These are phyloP conservation scores for Auanema freiburgensis DNA, from an alignment of 2,888 invertebrate genomes.

Conservation along the genomic window DNA sequence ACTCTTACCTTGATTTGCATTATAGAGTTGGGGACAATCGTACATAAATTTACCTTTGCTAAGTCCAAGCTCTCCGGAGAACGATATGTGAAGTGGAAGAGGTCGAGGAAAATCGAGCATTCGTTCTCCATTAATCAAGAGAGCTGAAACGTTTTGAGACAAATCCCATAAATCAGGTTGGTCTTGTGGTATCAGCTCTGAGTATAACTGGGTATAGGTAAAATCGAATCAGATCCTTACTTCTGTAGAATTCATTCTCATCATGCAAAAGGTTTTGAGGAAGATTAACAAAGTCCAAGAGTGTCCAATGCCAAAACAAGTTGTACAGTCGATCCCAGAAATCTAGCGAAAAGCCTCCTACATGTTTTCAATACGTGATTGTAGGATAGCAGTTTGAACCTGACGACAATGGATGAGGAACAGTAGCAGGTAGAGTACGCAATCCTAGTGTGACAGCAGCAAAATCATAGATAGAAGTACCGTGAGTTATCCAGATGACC, in stretches of 20 bases:
- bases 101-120: constrained; percentile 63
- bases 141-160: constrained; percentile 43
- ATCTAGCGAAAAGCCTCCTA: constrained; percentile 42
- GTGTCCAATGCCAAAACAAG: constrained; percentile 56
- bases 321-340: constrained; percentile 52
- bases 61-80: constrained; percentile 55
- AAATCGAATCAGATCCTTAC: constrained; percentile 11
- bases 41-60: constrained; percentile 14
- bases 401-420: constrained; percentile 62
- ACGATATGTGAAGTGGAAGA: constrained; percentile 53
- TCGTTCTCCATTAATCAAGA: constrained; percentile 60
- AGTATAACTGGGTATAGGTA: background rate
- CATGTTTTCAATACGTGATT: background rate
- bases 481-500: constrained; percentile 62
- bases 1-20: background rate
- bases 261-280: constrained; percentile 57
- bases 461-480: constrained; percentile 57
- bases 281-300: constrained; percentile 61
- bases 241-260: constrained; percentile 55
- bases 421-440: constrained; percentile 56
- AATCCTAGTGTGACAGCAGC: constrained; percentile 56
- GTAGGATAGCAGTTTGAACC: constrained; percentile 21
- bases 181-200: constrained; percentile 27
- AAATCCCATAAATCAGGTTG: constrained; percentile 54
- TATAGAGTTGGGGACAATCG: background rate